Evolutionary conservation across 2,797 vertebrate genomes (phyloP), one percentile per base, ranked within the genome.

Genomic region (Xenopus petersii): DNA sequence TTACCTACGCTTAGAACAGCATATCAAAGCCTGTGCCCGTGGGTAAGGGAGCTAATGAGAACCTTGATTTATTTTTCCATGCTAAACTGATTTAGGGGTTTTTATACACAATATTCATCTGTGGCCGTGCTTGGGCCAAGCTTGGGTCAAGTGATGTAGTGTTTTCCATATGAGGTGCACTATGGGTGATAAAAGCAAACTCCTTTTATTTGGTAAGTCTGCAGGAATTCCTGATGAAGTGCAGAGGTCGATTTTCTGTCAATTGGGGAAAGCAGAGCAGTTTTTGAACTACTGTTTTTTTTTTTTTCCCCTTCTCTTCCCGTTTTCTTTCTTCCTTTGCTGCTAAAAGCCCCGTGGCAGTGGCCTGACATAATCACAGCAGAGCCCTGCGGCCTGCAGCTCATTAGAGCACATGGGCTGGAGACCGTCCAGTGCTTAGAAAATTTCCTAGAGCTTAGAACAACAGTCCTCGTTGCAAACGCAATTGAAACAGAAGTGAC

Each of bases 401-500:
- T 92, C 92, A 95, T 96, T 98, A 97, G 96, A 96, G 91, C 90
- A 88, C 86, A 75, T 82, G 82, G 92, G 84, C 80, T 95, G 94
- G 95, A 94, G 88, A 87, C 83, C 56, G 77, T 93, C 94, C 94
- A 95, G 91, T 81, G 88, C 86, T 88, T 88, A 87, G 88, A 87
- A 90, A 83, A 87, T 88, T 85, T 91, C 87, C 88, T 85, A 83
- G 84, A 91, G 84, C 87, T 83, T 84, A 83, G 84, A 89, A 86
- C 87, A 89, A 86, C 86, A 89, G 91, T 84, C 73, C 83, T 87
- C 81, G 83, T 87, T 87, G 80, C 82, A 79, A 75, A 84, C 86
- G 85, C 75, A 84, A 87, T 83, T 84, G 75, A 79, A 84, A 88
- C 87, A 88, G 84, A 90, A 90, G 89, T 88, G 91, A 90, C 90